Conservation (phyloP, 2,113 vertebrate genomes). For the Ceyx margarethae region DNA sequence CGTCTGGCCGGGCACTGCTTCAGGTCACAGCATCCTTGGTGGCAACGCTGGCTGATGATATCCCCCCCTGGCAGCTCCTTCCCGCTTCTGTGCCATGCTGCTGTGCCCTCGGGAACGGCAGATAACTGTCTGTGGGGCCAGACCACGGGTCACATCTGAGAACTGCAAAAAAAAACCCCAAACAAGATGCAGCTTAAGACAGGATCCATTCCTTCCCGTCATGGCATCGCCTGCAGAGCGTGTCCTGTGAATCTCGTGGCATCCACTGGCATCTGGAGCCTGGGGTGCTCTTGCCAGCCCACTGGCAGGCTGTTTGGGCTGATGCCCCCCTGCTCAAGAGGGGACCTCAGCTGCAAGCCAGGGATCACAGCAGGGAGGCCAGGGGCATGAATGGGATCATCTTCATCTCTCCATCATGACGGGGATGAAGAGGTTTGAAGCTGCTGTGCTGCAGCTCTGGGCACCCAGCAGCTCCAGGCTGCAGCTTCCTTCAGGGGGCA, state of each 20-base stretch:
- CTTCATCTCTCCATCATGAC: too few species aligned
- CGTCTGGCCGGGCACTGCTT: neutral
- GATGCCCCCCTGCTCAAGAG: neutral
- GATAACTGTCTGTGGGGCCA: neutral
- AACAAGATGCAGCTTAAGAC: fast-evolving
- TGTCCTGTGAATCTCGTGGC: fast-evolving
- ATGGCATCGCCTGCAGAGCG: fast-evolving
- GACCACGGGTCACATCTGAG: neutral
- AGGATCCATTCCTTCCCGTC: neutral
- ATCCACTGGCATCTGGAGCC: neutral
- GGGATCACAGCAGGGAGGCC: too few species aligned
- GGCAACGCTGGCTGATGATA: neutral
- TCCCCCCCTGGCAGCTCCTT: neutral
- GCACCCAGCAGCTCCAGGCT: neutral
- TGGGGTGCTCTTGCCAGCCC: fast-evolving
- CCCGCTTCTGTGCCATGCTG: fast-evolving
- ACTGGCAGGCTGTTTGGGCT: fast-evolving
- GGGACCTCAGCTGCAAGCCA: neutral
- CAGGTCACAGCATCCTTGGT: neutral
- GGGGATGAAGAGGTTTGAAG: too few species aligned
- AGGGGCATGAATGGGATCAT: too few species aligned
- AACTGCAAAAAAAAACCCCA: neutral
- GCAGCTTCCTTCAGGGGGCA: neutral
- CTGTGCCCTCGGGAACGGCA: fast-evolving
- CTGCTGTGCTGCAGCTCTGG: neutral